These are phyloP conservation scores for Andricus curvator DNA, from an alignment of 2,888 invertebrate genomes.

Conservation along the genomic window DNA sequence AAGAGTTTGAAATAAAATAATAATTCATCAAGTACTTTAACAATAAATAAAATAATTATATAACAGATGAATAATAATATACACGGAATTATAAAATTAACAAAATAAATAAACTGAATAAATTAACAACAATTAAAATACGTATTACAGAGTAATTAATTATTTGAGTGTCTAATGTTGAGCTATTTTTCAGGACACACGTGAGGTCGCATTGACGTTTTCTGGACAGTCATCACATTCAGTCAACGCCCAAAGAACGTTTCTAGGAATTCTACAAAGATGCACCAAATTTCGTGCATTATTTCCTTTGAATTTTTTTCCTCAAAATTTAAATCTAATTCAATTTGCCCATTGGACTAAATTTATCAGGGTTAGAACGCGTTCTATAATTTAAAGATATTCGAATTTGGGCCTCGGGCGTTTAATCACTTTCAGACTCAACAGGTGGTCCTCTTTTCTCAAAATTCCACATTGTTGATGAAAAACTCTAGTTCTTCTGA, in stretches of 20 bases:
- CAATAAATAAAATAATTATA: not conserved
- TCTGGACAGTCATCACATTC: conserved; percentile 35
- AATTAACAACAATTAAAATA: not conserved
- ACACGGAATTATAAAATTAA: not conserved
- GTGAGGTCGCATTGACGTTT: conserved; percentile 23
- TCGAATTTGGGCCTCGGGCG: conserved; percentile 49
- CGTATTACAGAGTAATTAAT: not conserved
- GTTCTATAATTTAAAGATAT: conserved; percentile 49
- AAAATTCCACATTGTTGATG: not conserved
- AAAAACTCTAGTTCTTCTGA: not conserved
- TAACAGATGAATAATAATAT: not conserved
- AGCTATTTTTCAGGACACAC: conserved; percentile 41
- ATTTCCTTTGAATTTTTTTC: not conserved
- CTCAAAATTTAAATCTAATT: not conserved
- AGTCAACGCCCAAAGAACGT: conserved; percentile 29
- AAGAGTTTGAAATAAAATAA: not conserved
- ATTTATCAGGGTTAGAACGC: conserved; percentile 27
- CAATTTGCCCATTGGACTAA: not conserved
- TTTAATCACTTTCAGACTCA: conserved; percentile 66
- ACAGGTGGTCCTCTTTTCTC: conserved; percentile 66
- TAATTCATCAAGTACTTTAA: not conserved
- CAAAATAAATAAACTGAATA: not conserved
- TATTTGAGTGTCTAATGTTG: conserved; percentile 25
- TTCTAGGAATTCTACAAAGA: conserved; percentile 25
- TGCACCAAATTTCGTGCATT: conserved; percentile 12